Evolutionary conservation across 2,888 invertebrate species (phyloP).

Genomic region (Platypus cylindrus): DNA sequence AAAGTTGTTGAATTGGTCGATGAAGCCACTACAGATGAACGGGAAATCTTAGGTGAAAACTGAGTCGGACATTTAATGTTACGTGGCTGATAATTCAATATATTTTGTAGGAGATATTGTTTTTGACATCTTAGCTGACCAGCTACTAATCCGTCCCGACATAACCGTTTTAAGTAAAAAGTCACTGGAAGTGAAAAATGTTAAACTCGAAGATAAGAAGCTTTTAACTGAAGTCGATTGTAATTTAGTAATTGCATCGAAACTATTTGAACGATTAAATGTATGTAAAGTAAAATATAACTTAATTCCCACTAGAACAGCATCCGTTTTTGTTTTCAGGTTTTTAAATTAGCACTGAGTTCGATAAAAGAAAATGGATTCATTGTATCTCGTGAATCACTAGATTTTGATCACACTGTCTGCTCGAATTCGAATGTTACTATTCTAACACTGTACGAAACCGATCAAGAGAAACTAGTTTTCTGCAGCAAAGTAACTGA

Average conservation of each 20-base stretch:
- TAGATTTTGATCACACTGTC: background rate
- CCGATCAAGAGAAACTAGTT: slow-evolving; percentile 41
- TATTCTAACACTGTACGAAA: slow-evolving; percentile 38
- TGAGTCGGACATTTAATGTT: background rate
- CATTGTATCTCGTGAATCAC: slow-evolving; percentile 10
- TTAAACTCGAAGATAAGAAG: slow-evolving; percentile 50
- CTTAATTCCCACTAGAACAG: background rate
- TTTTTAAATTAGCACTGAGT: slow-evolving; percentile 8
- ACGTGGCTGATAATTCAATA: background rate
- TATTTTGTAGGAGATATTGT: slow-evolving; percentile 40
- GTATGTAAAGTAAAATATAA: slow-evolving; percentile 8
- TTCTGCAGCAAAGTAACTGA: slow-evolving; percentile 36
- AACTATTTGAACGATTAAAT: slow-evolving; percentile 37
- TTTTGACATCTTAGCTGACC: slow-evolving; percentile 47
- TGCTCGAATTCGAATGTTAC: slow-evolving; percentile 4
- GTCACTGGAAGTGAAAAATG: slow-evolving; percentile 27
- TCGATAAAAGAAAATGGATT: slow-evolving; percentile 22
- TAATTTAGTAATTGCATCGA: slow-evolving; percentile 23
- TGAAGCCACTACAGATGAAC: slow-evolving; percentile 7
- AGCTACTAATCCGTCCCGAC: slow-evolving; percentile 58
- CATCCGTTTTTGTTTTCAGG: slow-evolving; percentile 4
- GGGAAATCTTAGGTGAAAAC: slow-evolving; percentile 6
- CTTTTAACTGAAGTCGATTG: slow-evolving; percentile 29
- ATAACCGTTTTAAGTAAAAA: slow-evolving; percentile 38
- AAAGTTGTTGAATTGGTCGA: slow-evolving; percentile 19